Evolutionary conservation across 2,797 vertebrate species (phyloP), one percentile per base, ranked within the genome.

Genomic region (Clarias pachynema): DNA sequence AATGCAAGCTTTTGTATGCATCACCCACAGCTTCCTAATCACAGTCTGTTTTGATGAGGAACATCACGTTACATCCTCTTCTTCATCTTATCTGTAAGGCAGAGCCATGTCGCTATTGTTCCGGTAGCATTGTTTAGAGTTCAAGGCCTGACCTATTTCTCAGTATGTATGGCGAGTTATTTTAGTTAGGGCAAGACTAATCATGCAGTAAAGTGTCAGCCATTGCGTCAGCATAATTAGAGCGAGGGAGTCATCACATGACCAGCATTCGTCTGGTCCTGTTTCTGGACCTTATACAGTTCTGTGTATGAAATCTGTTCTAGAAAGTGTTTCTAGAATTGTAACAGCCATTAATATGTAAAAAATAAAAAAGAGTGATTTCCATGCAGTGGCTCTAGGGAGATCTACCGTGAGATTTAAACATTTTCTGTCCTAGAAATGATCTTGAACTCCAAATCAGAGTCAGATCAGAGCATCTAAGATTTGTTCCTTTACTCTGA

Each of bases 71-170:
- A 84, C 83, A 82, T 87, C 84, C 86, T 86, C 83, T 82, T 81
- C 74, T 83, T 9, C 34, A 57, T 63, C 80, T 85, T 88, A 81
- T 87, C 82, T 82, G 70, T 37, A 22, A 29, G 0, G 49, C 70
- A 78, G 16, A 37, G 44, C 57, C 29, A 26, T 66, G 60, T 31
- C 22, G 49, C 81, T 78, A 80, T 88, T 90, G 86, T 89, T 89
- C 75, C 75, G 26, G 6, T 44, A 63, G 56, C 60, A 85, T 87
- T 90, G 87, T 91, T 86, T 81, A 20, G 37, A 29, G 16, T 82
- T 74, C 66, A 62, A n/a, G 81, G 72, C 82, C n/a, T 87, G 88
- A 89, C 90, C 90, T 68, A 84, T 87, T 90, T 90, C 86, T 86
- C 87, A 87, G 60, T 24, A 60, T 22, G 60, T 24, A 60, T 22